Base-by-base conservation (phyloP, 2,797 vertebrate genomes). In the Centropyge bicolor region DNA sequence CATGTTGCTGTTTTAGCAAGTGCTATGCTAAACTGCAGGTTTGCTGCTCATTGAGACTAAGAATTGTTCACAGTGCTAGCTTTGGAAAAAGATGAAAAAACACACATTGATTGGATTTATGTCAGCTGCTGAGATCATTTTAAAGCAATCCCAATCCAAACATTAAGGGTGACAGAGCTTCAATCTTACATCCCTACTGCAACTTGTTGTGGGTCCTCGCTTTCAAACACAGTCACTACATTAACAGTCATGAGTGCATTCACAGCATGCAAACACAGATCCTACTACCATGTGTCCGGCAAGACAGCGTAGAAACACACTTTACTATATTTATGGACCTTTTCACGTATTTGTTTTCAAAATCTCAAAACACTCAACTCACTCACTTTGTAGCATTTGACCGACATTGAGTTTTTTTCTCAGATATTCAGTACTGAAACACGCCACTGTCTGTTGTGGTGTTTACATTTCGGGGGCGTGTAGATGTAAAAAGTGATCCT, bases 51-150 rank as follows among this genome's bases (percentile, higher is more conserved):
- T 43, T 43, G 83, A 91, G 82, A 86, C 76, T 57, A 36, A 78
- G 69, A 76, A 78, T 88, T 71, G 84, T 90, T 95, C 94, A 96
- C 94, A 95, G 94, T 95, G 95, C 81, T 92, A 63, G 70, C 81
- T 87, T 87, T 87, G 84, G 60, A 79, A 74, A 85, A 82, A 38
- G 75, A 63, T 76, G 7, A 63, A 64, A 57, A 82, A 46, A 52
- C 27, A 59, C 22, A 27, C 51, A 57, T n/a, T 70, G 54, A 74
- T 63, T 84, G 59, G 56, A 76, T 70, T 77, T 22, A 40, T 55
- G 60, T 49, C 31, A 49, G 52, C 22, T 74, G 71, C 49, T 70
- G 38, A 56, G 54, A 63, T 77, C 38, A 49, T 22, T 76, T 68
- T 9, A 36, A 12, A 76, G 48, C 3, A n/a, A 80, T 54, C 57